Conservation (phyloP, 2,113 vertebrate genomes). For the Sciurus niger region DNA sequence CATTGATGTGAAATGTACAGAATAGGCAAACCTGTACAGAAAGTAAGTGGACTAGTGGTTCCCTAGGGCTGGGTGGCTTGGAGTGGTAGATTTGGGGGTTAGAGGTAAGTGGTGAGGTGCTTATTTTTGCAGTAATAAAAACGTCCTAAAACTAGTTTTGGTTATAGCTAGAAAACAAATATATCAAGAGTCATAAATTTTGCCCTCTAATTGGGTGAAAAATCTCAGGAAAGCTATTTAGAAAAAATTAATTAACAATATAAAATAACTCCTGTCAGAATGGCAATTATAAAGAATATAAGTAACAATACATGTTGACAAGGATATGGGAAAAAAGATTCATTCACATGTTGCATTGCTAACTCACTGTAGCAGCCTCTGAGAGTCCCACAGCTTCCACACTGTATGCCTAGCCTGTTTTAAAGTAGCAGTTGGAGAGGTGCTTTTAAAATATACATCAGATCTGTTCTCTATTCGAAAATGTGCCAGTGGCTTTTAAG, state of each 20-base stretch:
- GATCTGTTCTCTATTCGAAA: background rate
- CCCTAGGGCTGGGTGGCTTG: background rate
- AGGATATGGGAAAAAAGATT: no score
- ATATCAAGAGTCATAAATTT: background rate
- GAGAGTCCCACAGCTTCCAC: background rate
- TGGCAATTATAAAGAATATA: no score
- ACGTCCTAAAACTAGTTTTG: background rate
- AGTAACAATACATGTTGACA: no score
- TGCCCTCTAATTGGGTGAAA: background rate
- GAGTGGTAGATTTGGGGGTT: background rate
- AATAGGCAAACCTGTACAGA: no score
- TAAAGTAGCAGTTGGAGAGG: background rate
- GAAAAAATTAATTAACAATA: background rate
- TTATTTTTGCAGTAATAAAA: background rate
- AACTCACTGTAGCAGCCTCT: background rate
- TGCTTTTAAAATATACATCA: background rate
- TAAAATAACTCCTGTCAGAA: no score
- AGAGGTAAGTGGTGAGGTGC: background rate
- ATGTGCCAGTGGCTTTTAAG: background rate
- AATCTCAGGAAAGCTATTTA: background rate
- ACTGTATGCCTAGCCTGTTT: background rate
- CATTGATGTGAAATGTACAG: no score
- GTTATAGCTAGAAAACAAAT: background rate
- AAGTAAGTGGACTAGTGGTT: no score
- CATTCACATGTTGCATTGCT: background rate